Conservation (phyloP, 2,888 invertebrate species). For the Uropetala carovei region DNA sequence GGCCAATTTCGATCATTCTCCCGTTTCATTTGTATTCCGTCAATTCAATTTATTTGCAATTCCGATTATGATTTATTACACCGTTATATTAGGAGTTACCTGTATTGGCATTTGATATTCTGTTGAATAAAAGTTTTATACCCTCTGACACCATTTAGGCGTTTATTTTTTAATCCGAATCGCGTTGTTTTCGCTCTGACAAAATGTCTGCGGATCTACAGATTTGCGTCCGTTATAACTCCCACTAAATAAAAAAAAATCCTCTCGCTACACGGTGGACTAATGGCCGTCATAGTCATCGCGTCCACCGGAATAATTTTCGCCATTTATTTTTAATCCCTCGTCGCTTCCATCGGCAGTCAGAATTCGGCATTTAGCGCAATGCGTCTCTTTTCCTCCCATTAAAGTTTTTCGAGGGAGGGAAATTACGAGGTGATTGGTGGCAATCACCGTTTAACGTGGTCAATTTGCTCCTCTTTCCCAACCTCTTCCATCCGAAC, state of each 20-base stretch:
- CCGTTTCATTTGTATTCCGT: too few species aligned
- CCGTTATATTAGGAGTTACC: too few species aligned
- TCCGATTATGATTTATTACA: too few species aligned
- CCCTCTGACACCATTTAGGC: too few species aligned
- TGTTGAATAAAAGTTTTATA: too few species aligned
- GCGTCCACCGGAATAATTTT: not conserved
- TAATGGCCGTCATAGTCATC: not conserved
- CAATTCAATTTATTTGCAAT: too few species aligned
- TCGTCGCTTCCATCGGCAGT: constrained; percentile 58
- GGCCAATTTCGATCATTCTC: too few species aligned
- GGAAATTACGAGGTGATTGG: constrained; percentile 59
- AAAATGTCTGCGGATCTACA: not conserved
- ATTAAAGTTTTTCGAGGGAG: constrained; percentile 43
- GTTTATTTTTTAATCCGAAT: not conserved
- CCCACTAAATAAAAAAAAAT: not conserved
- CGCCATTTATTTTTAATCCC: constrained; percentile 52
- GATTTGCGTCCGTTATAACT: not conserved
- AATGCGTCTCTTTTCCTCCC: constrained; percentile 30
- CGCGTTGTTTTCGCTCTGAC: not conserved
- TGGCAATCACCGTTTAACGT: constrained; percentile 54
- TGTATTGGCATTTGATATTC: too few species aligned
- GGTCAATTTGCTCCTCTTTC: constrained; percentile 49
- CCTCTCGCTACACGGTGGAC: not conserved
- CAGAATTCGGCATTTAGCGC: constrained; percentile 50
- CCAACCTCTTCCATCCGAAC: constrained; percentile 10